phyloP scores from a whole-genome alignment of 2,113 vertebrate genomes.

The Nothobranchius furzeri region DNA sequence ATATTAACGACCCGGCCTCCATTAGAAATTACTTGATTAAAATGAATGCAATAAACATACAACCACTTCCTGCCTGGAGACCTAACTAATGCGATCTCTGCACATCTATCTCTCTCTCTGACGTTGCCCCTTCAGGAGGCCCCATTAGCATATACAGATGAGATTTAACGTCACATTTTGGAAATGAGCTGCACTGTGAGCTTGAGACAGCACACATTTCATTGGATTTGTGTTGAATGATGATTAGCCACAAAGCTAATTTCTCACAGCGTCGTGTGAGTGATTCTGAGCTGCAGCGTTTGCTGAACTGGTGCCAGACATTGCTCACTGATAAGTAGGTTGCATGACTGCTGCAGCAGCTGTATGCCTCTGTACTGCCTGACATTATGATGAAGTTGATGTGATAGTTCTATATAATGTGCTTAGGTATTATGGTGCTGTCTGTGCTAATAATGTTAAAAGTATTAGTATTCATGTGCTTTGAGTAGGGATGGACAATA shows the following conservation, averaged over 20 bases:
- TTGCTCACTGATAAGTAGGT: conserved; percentile 43
- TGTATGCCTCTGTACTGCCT: conserved; percentile 13
- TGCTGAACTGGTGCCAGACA: conserved; percentile 15
- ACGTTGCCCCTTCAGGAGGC: background rate
- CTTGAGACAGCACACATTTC: conserved; percentile 15
- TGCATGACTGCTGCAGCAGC: conserved; percentile 26
- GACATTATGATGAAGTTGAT: conserved; percentile 35
- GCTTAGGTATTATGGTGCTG: conserved; percentile 37
- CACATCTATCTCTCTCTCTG: background rate
- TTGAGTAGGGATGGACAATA: no score
- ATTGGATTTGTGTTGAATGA: conserved; percentile 44
- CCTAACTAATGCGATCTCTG: conserved; percentile 24
- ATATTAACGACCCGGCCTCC: conserved; percentile 32
- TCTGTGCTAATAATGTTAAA: conserved; percentile 38
- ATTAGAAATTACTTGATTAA: conserved; percentile 22
- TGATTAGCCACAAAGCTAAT: conserved; percentile 25
- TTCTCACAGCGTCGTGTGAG: conserved; percentile 24
- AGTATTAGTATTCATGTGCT: background rate
- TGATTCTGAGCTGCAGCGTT: conserved; percentile 14
- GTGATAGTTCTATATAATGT: conserved; percentile 36
- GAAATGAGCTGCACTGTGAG: conserved; percentile 10
- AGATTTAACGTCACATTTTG: conserved; percentile 1
- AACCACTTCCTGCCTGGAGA: conserved; percentile 7
- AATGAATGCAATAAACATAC: conserved; percentile 25
- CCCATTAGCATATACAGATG: conserved; percentile 20